Evolutionary conservation across 2,113 vertebrate species (phyloP).

Genomic region (Pteropus alecto): DNA sequence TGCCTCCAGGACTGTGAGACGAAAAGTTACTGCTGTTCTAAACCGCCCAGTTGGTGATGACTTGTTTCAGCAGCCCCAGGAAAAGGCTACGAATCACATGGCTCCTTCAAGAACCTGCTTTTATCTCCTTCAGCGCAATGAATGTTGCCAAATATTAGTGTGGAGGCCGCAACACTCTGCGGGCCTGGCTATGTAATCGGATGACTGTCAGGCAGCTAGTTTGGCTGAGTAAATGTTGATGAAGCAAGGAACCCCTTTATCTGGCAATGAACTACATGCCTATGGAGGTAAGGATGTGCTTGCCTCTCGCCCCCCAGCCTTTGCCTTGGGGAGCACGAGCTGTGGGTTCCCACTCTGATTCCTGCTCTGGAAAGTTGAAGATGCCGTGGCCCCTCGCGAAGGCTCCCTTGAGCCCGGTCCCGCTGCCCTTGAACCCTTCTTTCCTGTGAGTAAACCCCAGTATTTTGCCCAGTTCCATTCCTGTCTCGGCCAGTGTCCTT

Average conservation of each 20-base stretch:
- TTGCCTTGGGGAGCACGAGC: background rate
- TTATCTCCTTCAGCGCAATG: background rate
- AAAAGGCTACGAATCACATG: background rate
- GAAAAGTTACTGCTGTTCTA: background rate
- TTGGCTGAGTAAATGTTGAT: background rate
- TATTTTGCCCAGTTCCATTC: background rate
- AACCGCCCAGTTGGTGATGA: background rate
- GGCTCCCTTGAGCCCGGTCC: background rate
- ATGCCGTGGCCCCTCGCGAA: background rate
- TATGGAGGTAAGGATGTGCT: background rate
- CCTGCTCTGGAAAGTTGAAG: background rate
- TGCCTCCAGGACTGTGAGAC: background rate
- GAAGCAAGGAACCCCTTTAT: background rate
- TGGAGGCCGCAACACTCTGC: background rate
- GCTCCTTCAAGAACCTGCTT: background rate
- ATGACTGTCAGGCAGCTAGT: background rate
- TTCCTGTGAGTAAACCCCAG: background rate
- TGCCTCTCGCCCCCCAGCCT: too few relatives aligned
- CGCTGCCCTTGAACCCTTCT: background rate
- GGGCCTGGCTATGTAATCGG: background rate
- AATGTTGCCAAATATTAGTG: background rate
- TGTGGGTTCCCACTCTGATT: background rate
- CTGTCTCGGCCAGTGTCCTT: background rate
- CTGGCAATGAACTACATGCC: too few relatives aligned
- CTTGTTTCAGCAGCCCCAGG: background rate